These are phyloP conservation scores for Sinella curviseta DNA, from an alignment of 1,140 invertebrate genomes.

Conservation along the genomic window DNA sequence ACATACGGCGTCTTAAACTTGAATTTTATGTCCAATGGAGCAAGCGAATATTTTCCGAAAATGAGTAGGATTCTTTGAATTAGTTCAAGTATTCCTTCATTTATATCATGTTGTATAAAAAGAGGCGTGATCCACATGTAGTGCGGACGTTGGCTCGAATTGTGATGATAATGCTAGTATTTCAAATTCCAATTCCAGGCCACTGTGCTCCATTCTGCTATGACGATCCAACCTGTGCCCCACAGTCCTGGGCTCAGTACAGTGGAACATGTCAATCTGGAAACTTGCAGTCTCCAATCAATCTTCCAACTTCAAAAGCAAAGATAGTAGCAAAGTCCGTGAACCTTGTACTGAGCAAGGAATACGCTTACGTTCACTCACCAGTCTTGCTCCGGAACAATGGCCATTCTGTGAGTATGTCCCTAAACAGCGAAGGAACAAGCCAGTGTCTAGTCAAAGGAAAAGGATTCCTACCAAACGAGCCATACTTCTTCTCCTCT, in stretches of 20 bases:
- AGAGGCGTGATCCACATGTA: too few relatives aligned
- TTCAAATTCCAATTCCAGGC: too few relatives aligned
- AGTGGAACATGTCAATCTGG: background rate
- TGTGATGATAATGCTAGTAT: too few relatives aligned
- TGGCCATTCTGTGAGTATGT: background rate
- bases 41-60: too few relatives aligned
- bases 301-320: background rate
- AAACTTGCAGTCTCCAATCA: background rate
- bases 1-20: too few relatives aligned
- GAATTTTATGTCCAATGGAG: too few relatives aligned
- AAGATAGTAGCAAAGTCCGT: background rate
- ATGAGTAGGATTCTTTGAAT: too few relatives aligned
- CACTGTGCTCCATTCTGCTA: background rate
- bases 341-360: background rate
- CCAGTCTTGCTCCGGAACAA: background rate
- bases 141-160: too few relatives aligned
- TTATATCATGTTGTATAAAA: too few relatives aligned
- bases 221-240: background rate
- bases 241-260: background rate
- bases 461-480: background rate
- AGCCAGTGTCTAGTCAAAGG: background rate
- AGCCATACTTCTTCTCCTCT: constrained; percentile 72
- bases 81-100: too few relatives aligned
- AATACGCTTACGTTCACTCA: background rate
- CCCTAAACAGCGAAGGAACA: background rate